Conservation (phyloP, 2,888 invertebrate species). For the Eledona agricola region DNA sequence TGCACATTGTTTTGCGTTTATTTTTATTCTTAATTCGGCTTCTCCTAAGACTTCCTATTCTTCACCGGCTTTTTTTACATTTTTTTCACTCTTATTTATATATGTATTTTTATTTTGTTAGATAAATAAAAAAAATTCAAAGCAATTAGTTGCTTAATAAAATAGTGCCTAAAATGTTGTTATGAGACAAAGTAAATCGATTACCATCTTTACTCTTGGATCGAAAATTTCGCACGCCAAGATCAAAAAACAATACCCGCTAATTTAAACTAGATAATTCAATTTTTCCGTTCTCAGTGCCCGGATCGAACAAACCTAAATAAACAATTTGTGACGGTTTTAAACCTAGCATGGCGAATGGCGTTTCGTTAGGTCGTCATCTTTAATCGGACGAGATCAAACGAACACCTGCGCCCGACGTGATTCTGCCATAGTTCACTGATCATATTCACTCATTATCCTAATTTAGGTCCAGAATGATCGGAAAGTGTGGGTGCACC, state of each 20-base stretch:
- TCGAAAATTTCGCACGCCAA: background rate
- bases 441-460: conserved; percentile 39
- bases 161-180: too few species aligned
- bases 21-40: too few species aligned
- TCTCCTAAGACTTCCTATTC: too few species aligned
- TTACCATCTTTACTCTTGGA: too few species aligned
- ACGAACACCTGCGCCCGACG: conserved; percentile 53
- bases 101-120: too few species aligned
- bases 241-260: conserved; percentile 37
- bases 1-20: too few species aligned
- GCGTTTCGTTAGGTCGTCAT: conserved; percentile 38
- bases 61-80: too few species aligned
- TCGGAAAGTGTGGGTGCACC: conserved; percentile 38
- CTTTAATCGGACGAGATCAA: conserved; percentile 37
- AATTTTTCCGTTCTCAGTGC: conserved; percentile 36
- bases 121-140: too few species aligned
- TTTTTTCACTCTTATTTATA: too few species aligned
- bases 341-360: conserved; percentile 30
- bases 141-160: too few species aligned
- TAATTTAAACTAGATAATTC: conserved; percentile 42
- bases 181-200: too few species aligned
- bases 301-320: conserved; percentile 36
- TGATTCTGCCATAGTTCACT: conserved; percentile 58
- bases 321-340: conserved; percentile 40
- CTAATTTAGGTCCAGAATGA: conserved; percentile 38